phyloP scores from a whole-genome alignment of 2,888 invertebrate genomes.

The Meloe dianella region DNA sequence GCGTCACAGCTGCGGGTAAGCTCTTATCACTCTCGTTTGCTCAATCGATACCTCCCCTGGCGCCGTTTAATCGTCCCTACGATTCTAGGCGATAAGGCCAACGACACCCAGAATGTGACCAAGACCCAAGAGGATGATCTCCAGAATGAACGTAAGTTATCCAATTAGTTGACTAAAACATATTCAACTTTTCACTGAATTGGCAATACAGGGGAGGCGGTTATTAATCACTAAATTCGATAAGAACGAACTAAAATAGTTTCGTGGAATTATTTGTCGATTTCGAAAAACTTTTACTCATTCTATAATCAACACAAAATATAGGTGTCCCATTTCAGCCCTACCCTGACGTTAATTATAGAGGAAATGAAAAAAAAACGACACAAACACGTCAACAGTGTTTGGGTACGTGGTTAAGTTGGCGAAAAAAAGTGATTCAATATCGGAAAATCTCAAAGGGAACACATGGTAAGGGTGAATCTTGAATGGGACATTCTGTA shows the following conservation, averaged over 20 bases:
- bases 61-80: conserved; percentile 21
- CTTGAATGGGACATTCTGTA: neutral
- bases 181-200: conserved; percentile 3
- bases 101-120: conserved; percentile 48
- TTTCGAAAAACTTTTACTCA: neutral
- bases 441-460: neutral
- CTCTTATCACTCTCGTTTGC: conserved; percentile 19
- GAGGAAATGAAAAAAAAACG: neutral
- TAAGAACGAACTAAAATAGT: neutral
- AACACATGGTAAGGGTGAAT: neutral
- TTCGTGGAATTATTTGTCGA: neutral
- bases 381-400: neutral
- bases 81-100: conserved; percentile 49
- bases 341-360: neutral
- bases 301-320: conserved; percentile 25
- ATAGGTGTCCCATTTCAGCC: conserved; percentile 20
- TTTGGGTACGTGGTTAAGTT: neutral
- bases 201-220: conserved; percentile 44
- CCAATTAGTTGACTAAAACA: neutral
- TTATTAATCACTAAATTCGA: conserved; percentile 40
- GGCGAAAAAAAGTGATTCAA: neutral
- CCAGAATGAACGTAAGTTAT: conserved; percentile 46
- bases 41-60: conserved; percentile 17
- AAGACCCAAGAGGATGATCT: conserved; percentile 54
- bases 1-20: conserved; percentile 47